phyloP scores from a whole-genome alignment of 2,888 invertebrate genomes.

The Tetanocera ferruginea region DNA sequence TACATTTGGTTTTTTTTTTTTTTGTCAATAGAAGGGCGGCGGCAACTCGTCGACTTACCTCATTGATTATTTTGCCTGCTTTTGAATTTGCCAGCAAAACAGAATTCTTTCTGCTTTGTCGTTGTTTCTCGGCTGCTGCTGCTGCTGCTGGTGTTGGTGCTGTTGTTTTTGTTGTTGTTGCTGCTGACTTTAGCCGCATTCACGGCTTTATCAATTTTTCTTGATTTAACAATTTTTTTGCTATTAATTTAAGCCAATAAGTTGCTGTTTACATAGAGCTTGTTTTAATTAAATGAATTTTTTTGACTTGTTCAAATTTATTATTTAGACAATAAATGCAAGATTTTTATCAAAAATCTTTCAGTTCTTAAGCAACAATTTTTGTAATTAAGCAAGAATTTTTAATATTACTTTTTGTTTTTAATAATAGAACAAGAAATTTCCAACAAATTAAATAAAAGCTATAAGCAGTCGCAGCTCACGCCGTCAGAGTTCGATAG shows the following conservation, averaged over 20 bases:
- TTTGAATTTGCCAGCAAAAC: conserved; percentile 33
- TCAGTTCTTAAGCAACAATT: not conserved
- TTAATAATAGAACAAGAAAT: not conserved
- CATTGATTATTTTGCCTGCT: conserved; percentile 48
- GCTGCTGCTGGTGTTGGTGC: not conserved
- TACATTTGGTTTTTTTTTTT: too few species aligned
- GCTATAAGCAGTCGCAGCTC: not conserved
- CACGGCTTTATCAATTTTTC: not conserved
- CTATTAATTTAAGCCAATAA: not conserved
- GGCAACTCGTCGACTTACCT: conserved; percentile 44
- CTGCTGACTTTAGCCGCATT: too few species aligned
- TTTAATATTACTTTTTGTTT: not conserved
- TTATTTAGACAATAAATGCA: not conserved
- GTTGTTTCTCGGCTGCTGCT: conserved; percentile 6
- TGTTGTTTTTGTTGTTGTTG: not conserved
- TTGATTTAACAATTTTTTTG: not conserved
- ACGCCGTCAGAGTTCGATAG: not conserved
- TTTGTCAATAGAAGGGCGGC: not conserved
- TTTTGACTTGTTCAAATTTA: not conserved
- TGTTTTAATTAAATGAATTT: not conserved
- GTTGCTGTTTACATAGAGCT: not conserved
- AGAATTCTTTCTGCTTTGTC: conserved; percentile 17
- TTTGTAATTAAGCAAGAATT: not conserved
- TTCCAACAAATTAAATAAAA: not conserved
- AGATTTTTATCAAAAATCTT: not conserved